Percentiles rank a stretch among this genome's conserved stretches.
These are phyloP conservation scores for Ecdyonurus torrentis DNA, from an alignment of 2,888 invertebrate genomes.

Conservation along the genomic window DNA sequence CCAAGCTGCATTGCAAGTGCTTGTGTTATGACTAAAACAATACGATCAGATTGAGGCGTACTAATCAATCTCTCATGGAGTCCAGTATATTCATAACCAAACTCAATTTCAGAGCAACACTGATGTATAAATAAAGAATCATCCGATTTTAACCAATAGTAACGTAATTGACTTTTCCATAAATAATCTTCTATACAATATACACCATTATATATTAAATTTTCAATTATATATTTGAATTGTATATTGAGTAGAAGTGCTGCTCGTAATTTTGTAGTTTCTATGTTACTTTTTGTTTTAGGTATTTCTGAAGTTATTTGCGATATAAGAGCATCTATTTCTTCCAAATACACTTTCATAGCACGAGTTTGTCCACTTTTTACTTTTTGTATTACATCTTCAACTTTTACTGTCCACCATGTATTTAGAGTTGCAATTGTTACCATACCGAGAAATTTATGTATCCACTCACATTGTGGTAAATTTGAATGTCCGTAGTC, in stretches of 20 bases:
- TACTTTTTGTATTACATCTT: constrained; percentile 52
- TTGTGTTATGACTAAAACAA: constrained; percentile 84
- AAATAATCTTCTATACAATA: constrained; percentile 72
- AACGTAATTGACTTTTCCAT: constrained; percentile 86
- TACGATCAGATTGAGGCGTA: constrained; percentile 82
- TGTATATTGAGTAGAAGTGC: constrained; percentile 85
- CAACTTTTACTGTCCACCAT: constrained; percentile 94
- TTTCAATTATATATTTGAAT: background rate
- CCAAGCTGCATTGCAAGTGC: constrained; percentile 83
- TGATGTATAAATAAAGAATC: constrained; percentile 71
- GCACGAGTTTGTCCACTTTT: constrained; percentile 57
- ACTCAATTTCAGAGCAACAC: constrained; percentile 62
- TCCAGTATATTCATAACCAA: constrained; percentile 94
- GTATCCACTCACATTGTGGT: constrained; percentile 65
- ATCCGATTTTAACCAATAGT: constrained; percentile 72
- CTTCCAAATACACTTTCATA: constrained; percentile 75
- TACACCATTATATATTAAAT: constrained; percentile 54
- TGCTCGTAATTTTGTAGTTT: constrained; percentile 73
- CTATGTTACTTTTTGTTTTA: constrained; percentile 56
- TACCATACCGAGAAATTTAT: constrained; percentile 79
- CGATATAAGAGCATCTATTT: constrained; percentile 66
- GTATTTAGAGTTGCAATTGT: constrained; percentile 72
- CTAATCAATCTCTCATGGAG: constrained; percentile 79
- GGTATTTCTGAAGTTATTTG: constrained; percentile 59
- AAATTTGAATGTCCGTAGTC: constrained; percentile 61